phyloP scores from a whole-genome alignment of 2,888 invertebrate species.

The Pristionchus mayeri region DNA sequence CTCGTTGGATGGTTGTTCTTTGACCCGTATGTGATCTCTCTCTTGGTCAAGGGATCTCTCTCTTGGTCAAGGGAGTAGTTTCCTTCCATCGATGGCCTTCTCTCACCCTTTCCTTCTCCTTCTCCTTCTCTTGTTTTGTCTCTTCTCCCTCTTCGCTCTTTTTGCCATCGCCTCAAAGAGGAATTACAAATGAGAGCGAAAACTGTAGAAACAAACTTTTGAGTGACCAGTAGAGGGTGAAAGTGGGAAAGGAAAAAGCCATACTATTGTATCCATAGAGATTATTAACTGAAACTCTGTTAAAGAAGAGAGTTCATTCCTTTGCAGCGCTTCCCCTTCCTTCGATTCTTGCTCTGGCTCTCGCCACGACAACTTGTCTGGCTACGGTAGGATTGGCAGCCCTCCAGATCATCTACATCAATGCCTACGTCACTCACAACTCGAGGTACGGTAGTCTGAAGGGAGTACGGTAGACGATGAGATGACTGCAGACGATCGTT shows the following conservation, averaged over 20 bases:
- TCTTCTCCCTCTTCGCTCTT: not conserved
- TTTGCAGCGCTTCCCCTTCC: slow-evolving; percentile 60
- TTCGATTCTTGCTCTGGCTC: slow-evolving; percentile 62
- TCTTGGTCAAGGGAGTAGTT: not conserved
- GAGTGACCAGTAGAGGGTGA: no score
- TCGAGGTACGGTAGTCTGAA: not conserved
- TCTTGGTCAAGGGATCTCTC: not conserved
- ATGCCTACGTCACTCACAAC: slow-evolving; percentile 65
- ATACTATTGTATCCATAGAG: not conserved
- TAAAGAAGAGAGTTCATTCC: not conserved
- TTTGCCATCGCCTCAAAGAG: not conserved
- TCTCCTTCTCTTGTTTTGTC: not conserved
- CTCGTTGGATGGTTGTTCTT: not conserved
- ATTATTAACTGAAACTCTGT: not conserved
- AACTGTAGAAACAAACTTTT: not conserved
- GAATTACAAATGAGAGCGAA: not conserved
- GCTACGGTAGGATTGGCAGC: slow-evolving; percentile 66
- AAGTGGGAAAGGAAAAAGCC: not conserved
- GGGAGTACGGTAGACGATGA: not conserved
- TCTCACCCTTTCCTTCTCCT: not conserved
- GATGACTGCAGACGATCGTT: slow-evolving; percentile 5
- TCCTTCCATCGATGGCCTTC: not conserved
- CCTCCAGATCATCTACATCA: slow-evolving; percentile 70
- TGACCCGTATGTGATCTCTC: not conserved
- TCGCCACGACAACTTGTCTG: slow-evolving; percentile 62